Evolutionary conservation across 2,888 invertebrate species (phyloP).

Genomic region (Chymomyza fuscimana): DNA sequence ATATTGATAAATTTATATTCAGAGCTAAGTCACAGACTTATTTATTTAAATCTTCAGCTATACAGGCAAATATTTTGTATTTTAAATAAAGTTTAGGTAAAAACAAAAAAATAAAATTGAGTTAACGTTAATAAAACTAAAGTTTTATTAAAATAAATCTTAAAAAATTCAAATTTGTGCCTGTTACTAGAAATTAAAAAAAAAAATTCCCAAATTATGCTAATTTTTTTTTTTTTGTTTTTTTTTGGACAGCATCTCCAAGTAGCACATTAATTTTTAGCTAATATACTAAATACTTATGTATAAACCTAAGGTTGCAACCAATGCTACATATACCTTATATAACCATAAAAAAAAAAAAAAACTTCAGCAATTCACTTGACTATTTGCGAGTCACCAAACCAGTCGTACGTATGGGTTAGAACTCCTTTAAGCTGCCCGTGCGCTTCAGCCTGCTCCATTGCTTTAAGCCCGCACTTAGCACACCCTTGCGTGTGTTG

Average conservation of each 20-base stretch:
- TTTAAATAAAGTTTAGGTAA: neutral
- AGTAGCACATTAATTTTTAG: neutral
- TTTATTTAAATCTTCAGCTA: neutral
- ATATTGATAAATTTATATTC: too few species aligned
- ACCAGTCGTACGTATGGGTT: slow-evolving; percentile 11
- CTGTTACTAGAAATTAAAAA: neutral
- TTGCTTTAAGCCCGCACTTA: slow-evolving; percentile 61
- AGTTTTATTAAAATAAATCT: neutral
- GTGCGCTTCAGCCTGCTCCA: slow-evolving; percentile 72
- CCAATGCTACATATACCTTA: neutral
- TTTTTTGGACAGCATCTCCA: neutral
- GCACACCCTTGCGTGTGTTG: slow-evolving; percentile 14
- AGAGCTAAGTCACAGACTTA: too few species aligned
- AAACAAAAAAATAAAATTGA: neutral
- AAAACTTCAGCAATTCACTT: neutral
- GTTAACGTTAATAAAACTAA: neutral
- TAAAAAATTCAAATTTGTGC: neutral
- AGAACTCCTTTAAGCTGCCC: slow-evolving; percentile 75
- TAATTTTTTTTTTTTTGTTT: neutral
- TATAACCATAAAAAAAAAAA: neutral
- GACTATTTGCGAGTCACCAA: too few species aligned
- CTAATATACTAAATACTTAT: neutral
- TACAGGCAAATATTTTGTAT: neutral
- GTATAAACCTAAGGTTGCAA: neutral
- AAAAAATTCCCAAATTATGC: neutral